Base-by-base conservation (phyloP, 2,113 vertebrate genomes). In the Climacteris rufus region DNA sequence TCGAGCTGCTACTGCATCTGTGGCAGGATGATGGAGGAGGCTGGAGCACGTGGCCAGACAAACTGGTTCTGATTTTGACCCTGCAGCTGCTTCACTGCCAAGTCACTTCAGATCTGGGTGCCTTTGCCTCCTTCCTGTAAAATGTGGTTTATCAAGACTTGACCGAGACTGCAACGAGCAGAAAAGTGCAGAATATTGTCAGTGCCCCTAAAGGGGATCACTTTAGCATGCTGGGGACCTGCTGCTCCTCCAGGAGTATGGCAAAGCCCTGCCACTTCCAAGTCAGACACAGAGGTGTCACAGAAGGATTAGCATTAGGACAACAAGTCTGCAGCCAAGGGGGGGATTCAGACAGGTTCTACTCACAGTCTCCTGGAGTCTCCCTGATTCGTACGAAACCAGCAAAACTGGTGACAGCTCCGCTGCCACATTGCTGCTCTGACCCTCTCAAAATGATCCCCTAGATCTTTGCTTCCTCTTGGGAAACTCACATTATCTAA, bases 131-230 rank as follows among this genome's bases (percentile, higher is more conserved):
- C 15, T 24, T 83, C 9, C 59, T 61, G 59, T 18, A 5, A 83
- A 89, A 49, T 4, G 4, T 27, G 21, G 22, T 37, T 61, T 72
- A 30, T 42, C 25, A 37, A 66, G 57, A 30, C 9, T 42, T 0
- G 0, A n/a, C 4, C 35, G 71, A 63, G 33, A 8, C 28, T 31
- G 40, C 64, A 40, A 53, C 0, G 5, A 69, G 64, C 15, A 45
- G 50, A 8, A n/a, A 57, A 83, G 10, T 19, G 69, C 64, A 69
- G 52, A 53, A 60, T 25, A 28, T 16, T 42, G n/a, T 49, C 28
- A 65, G 25, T 33, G 35, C 39, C 60, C 30, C 76, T 69, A 77
- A 71, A 77, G 40, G 49, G 50, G 50, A 89, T 69, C 45, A 31
- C 68, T 44, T 44, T 28, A 80, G 59, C 37, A 5, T 7, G 15